phyloP scores from a whole-genome alignment of 2,797 vertebrate species.

The Sebastes hopkinsi region DNA sequence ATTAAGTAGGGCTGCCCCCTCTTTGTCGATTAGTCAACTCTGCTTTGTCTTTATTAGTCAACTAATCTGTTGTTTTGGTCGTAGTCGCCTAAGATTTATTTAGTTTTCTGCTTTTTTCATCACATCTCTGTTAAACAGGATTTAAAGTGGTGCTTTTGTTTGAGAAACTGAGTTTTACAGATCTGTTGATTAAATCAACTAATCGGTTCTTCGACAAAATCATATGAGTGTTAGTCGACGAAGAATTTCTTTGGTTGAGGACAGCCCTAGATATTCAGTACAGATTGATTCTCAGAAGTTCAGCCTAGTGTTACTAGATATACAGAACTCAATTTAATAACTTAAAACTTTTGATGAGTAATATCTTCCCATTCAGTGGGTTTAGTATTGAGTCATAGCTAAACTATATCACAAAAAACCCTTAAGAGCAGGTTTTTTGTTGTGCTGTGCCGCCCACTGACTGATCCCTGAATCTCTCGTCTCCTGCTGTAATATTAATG shows the following conservation, averaged over 20 bases:
- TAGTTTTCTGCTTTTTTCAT: background rate
- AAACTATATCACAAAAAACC: background rate
- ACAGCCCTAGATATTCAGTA: background rate
- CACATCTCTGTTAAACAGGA: background rate
- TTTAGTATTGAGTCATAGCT: background rate
- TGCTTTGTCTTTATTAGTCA: too few relatives aligned
- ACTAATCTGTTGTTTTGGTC: too few relatives aligned
- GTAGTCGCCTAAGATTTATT: background rate
- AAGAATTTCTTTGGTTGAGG: background rate
- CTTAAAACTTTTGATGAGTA: background rate
- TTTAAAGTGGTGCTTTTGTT: background rate
- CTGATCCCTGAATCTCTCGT: constrained; percentile 3
- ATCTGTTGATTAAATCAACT: background rate
- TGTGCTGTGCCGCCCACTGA: background rate
- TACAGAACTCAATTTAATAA: background rate
- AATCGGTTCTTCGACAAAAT: background rate
- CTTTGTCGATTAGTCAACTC: background rate
- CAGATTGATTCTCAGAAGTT: background rate
- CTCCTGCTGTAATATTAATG: constrained; percentile 63
- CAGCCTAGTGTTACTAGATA: background rate
- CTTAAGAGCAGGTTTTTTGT: background rate
- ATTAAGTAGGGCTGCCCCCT: background rate
- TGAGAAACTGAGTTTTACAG: background rate
- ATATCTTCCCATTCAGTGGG: background rate
- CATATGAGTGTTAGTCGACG: background rate